Percentiles rank a stretch among this genome's conserved stretches.
Conservation (phyloP, 2,888 invertebrate species). For the Campaea margaritaria region DNA sequence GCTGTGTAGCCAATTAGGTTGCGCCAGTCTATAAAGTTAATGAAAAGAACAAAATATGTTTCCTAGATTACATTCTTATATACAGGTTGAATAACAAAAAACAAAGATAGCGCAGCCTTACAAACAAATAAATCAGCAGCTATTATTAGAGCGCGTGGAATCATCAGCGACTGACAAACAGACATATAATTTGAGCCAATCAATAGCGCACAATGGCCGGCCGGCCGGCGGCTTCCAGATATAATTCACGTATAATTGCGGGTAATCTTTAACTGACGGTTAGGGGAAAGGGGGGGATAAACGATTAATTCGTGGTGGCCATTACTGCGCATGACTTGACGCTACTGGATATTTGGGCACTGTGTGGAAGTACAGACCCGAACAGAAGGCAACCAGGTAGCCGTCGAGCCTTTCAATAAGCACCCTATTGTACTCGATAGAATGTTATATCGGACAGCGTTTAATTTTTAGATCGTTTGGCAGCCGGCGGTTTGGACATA, state of each 20-base stretch:
- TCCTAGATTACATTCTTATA: background rate
- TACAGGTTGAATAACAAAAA: background rate
- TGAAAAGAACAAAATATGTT: too few species aligned
- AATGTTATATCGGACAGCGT: too few species aligned
- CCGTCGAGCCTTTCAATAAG: background rate
- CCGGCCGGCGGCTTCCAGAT: constrained; percentile 10
- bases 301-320: constrained; percentile 52
- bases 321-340: constrained; percentile 71
- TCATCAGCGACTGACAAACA: constrained; percentile 27
- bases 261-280: constrained; percentile 45
- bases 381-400: constrained; percentile 2
- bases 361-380: background rate
- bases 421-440: background rate
- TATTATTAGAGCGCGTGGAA: constrained; percentile 14
- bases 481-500: too few species aligned
- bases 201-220: constrained; percentile 29
- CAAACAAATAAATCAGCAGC: constrained; percentile 31
- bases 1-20: background rate
- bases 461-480: too few species aligned
- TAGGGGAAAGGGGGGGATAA: constrained; percentile 11
- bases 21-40: too few species aligned
- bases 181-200: constrained; percentile 31
- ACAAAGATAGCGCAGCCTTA: constrained; percentile 12
- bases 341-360: constrained; percentile 37
- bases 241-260: constrained; percentile 46